Percentiles rank a stretch among this genome's conserved stretches.
These are phyloP conservation scores for Agonopterix alstromeriana DNA, from an alignment of 2,888 invertebrate species.

Conservation along the genomic window DNA sequence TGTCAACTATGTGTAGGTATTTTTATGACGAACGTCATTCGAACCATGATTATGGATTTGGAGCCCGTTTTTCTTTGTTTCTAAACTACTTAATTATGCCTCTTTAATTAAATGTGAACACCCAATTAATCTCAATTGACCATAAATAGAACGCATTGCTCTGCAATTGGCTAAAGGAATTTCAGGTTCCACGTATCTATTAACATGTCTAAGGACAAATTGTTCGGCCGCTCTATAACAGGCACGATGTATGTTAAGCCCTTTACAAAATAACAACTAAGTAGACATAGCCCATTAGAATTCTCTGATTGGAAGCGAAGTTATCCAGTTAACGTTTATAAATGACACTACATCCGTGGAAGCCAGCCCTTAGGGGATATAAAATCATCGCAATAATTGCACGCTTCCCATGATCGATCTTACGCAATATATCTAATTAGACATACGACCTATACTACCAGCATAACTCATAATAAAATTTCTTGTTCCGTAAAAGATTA, in stretches of 20 bases:
- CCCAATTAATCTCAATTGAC: too few relatives aligned
- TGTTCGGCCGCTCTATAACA: background rate
- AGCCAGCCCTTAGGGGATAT: constrained; percentile 16
- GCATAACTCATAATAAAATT: constrained; percentile 36
- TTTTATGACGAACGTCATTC: too few relatives aligned
- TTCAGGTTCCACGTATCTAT: too few relatives aligned
- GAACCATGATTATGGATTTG: too few relatives aligned
- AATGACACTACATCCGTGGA: constrained; percentile 18
- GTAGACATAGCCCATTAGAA: constrained; percentile 5
- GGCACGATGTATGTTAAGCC: background rate
- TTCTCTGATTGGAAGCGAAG: constrained; percentile 1
- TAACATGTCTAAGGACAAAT: too few relatives aligned
- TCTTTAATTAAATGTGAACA: too few relatives aligned
- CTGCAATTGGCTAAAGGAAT: too few relatives aligned
- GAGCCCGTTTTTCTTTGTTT: too few relatives aligned
- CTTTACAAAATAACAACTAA: constrained; percentile 4
- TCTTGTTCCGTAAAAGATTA: constrained; percentile 58
- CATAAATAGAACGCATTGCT: too few relatives aligned
- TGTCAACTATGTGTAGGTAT: too few relatives aligned
- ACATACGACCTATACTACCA: constrained; percentile 38
- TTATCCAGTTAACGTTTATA: background rate
- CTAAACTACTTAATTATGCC: too few relatives aligned
- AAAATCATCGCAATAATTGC: constrained; percentile 28
- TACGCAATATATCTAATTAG: constrained; percentile 38
- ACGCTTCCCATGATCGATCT: constrained; percentile 49